A percentile compares a stretch with the other conserved stretches of the same genome.
phyloP scores from a whole-genome alignment of 2,888 invertebrate species.

The Cephus pygmeus region DNA sequence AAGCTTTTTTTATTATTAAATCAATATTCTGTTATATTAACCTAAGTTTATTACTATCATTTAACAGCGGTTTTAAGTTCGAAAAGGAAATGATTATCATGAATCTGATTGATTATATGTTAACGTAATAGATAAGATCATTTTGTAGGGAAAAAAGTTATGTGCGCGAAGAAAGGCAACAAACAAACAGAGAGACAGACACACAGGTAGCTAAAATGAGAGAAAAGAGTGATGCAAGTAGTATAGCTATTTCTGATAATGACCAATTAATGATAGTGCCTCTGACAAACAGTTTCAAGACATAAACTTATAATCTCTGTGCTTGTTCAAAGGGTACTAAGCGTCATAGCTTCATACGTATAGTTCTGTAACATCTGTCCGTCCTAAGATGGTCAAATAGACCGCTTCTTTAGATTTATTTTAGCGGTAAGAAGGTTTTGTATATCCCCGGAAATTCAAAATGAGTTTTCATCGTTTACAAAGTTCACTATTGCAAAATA shows the following conservation, averaged over 20 bases:
- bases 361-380: not conserved
- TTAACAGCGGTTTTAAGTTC: no score
- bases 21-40: no score
- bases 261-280: not conserved
- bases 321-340: not conserved
- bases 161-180: not conserved
- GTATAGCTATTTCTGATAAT: not conserved
- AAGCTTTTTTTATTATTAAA: no score
- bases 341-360: not conserved
- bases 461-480: not conserved
- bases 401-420: constrained; percentile 6
- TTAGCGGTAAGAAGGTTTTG: constrained; percentile 3
- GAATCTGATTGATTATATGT: no score
- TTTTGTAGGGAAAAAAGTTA: no score
- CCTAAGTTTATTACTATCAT: no score
- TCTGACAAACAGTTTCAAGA: not conserved
- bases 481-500: not conserved
- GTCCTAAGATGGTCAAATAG: not conserved
- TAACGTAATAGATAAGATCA: no score
- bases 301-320: not conserved
- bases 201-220: not conserved
- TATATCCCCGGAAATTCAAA: not conserved
- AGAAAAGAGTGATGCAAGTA: not conserved
- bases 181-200: no score
- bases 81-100: no score